Conservation (phyloP, 2,888 invertebrate species). For the Apamea monoglypha region DNA sequence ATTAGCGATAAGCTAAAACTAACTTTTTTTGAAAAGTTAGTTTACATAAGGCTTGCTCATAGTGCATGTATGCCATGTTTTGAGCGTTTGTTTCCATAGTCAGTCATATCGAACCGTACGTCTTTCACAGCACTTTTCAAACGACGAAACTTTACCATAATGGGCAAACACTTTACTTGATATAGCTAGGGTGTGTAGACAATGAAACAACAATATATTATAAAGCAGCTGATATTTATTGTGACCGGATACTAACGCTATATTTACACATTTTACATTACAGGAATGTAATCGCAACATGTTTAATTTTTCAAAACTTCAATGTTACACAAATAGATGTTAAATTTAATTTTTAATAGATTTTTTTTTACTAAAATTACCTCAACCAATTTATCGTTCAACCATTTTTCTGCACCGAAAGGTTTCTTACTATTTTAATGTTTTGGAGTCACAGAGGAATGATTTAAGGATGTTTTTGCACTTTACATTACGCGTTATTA, state of each 20-base stretch:
- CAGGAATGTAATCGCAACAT: conserved; percentile 82
- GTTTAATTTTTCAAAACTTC: conserved; percentile 33
- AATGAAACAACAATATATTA: conserved; percentile 67
- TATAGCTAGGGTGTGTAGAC: neutral
- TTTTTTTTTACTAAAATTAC: conserved; percentile 32
- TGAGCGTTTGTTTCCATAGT: too few relatives aligned
- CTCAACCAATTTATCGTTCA: conserved; percentile 34
- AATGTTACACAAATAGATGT: conserved; percentile 11
- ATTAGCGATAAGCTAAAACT: neutral
- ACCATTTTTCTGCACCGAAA: conserved; percentile 14
- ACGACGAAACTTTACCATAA: neutral
- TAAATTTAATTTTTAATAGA: neutral
- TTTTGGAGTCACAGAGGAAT: conserved; percentile 50
- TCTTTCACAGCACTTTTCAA: neutral
- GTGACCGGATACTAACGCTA: conserved; percentile 85
- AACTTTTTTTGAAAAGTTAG: neutral
- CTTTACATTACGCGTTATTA: conserved; percentile 21
- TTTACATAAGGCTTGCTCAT: neutral
- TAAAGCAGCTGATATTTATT: conserved; percentile 82
- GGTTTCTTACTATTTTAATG: conserved; percentile 4
- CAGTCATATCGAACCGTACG: neutral
- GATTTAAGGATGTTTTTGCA: conserved; percentile 32
- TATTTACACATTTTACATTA: conserved; percentile 86
- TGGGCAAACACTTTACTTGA: neutral
- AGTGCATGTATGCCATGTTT: neutral